Conservation (phyloP, 1,140 invertebrate species). For the Meloidogyne hapla region DNA sequence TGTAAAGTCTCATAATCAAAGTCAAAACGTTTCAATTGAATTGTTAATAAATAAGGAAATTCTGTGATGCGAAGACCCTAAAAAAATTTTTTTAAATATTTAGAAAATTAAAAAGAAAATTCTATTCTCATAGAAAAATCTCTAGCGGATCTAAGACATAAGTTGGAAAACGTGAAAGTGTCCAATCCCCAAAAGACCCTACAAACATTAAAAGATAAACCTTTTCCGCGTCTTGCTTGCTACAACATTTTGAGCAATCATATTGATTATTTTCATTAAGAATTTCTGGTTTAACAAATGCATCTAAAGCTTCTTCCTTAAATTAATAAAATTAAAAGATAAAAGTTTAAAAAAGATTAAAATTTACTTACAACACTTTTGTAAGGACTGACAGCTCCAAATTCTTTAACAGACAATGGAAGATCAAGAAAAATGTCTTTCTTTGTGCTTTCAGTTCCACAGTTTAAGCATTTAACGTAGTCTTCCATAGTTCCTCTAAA, state of each 20-base stretch:
- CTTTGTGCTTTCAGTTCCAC: constrained; percentile 78
- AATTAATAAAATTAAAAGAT: constrained; percentile 54
- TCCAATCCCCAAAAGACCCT: too few species aligned
- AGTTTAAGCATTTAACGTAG: constrained; percentile 86
- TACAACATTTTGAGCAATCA: constrained; percentile 81
- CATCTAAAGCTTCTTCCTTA: constrained; percentile 78
- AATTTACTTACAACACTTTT: constrained; percentile 73
- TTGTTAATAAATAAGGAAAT: constrained; percentile 82
- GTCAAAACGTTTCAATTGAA: constrained; percentile 86
- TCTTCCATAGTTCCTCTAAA: constrained; percentile 80
- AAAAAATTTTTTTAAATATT: constrained; percentile 41
- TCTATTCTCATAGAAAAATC: too few species aligned
- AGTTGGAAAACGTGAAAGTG: too few species aligned
- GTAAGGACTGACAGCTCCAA: constrained; percentile 77
- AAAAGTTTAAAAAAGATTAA: constrained; percentile 18
- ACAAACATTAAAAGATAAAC: constrained; percentile 52
- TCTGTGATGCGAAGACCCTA: constrained; percentile 79
- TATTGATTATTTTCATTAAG: constrained; percentile 85
- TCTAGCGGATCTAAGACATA: too few species aligned
- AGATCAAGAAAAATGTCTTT: constrained; percentile 85
- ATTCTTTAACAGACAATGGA: constrained; percentile 80
- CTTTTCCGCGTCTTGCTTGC: constrained; percentile 86
- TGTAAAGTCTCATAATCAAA: constrained; percentile 84
- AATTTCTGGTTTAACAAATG: constrained; percentile 82
- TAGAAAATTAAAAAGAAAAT: too few species aligned